Base-by-base conservation (phyloP, 2,888 invertebrate genomes). In the Platerodrilus igneus region DNA sequence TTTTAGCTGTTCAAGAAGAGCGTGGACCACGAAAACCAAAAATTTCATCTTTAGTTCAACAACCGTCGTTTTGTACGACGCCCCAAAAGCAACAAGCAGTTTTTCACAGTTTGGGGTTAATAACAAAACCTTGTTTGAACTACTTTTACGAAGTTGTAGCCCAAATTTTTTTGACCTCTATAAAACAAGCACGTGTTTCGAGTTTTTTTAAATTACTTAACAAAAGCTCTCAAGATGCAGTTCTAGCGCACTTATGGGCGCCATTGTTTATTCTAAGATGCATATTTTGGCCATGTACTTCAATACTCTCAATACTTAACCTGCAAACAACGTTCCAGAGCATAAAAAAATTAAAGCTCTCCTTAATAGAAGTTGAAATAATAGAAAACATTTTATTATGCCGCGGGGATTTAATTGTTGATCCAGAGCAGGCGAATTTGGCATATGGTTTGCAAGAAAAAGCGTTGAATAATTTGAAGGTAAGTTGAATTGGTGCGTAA, bases 1-100 rank as follows among this genome's bases (percentile, higher is more conserved):
- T 56, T 56, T 26, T 55, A 85, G 88, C 89, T 10, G 89, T 89
- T 0, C 89, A 90, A 68, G 83, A 86, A 62, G 89, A 89, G 63
- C 72, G 89, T 36, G 89, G 89, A 1, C 89, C 89, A 0, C 69
- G 88, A 37, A 78, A 76, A 61, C 53, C 66, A 27, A 59, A 67
- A 60, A 11, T n/a, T 15, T 15, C 7, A 14, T 13, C 7, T 22
- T 32, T 13, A 47, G 30, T 16, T 25, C 37, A 33, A 26, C 40
- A 6, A 40, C 31, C 1, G 43, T 25, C 1, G 23, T 29, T n/a
- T n/a, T n/a, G n/a, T n/a, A n/a, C n/a, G n/a, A n/a, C n/a, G n/a
- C n/a, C n/a, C n/a, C n/a, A n/a, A n/a, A n/a, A n/a, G 7, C 25
- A n/a, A n/a, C n/a, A 7, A 23, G 25, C 9, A 9, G 7, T 5